These are phyloP conservation scores for Palaemon carinicauda DNA, from an alignment of 1,140 invertebrate species.

Conservation along the genomic window DNA sequence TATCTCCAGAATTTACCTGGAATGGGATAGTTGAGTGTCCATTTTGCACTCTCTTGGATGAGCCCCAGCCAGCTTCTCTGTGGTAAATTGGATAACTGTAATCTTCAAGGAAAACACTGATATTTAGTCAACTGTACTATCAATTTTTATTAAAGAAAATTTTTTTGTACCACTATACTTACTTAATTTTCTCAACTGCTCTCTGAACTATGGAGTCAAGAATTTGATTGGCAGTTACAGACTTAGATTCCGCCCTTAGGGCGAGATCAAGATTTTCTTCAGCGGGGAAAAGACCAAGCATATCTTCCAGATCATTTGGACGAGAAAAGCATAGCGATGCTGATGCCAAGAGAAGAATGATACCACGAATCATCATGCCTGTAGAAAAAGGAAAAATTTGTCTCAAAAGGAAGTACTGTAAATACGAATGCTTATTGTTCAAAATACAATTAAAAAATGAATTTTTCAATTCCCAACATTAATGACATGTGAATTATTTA, in stretches of 20 bases:
- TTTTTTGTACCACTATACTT: neutral
- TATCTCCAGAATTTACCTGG: neutral
- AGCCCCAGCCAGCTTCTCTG: neutral
- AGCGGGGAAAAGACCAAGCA: neutral
- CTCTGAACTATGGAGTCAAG: neutral
- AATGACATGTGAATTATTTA: too few species aligned
- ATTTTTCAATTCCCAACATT: too few species aligned
- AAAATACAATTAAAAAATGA: too few species aligned
- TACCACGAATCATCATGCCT: too few species aligned
- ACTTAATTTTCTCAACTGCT: neutral
- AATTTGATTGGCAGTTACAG: neutral
- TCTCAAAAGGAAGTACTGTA: too few species aligned
- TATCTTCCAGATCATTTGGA: neutral
- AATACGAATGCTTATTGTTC: too few species aligned
- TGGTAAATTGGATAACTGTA: too few species aligned
- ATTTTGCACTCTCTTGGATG: neutral
- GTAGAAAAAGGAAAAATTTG: too few species aligned
- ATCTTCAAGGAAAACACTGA: too few species aligned
- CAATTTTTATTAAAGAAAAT: neutral
- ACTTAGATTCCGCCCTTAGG: neutral
- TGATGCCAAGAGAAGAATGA: too few species aligned
- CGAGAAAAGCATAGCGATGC: neutral
- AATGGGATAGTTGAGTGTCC: neutral
- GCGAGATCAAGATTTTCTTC: neutral
- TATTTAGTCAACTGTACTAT: too few species aligned